Percentiles rank a stretch among this genome's conserved stretches.
phyloP scores from a whole-genome alignment of 2,888 invertebrate species.

The Epistrophe eligans region DNA sequence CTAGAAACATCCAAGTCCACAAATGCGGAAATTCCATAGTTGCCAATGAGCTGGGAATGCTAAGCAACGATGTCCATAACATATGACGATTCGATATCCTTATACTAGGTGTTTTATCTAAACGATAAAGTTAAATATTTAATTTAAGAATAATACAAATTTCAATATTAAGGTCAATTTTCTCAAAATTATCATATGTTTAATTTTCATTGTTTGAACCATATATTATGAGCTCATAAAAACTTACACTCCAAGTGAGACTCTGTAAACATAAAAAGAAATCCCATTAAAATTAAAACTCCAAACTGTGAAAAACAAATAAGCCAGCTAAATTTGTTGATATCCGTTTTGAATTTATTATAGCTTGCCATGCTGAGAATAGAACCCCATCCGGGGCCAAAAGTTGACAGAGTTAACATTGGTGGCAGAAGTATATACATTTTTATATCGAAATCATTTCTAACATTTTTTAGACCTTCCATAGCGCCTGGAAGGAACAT shows the following conservation, averaged over 20 bases:
- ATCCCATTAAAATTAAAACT: conserved; percentile 85
- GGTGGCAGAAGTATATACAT: conserved; percentile 37
- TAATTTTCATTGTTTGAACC: no score
- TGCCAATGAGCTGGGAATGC: conserved; percentile 38
- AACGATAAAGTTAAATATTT: no score
- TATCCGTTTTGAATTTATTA: conserved; percentile 88
- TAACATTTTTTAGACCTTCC: background rate
- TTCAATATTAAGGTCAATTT: no score
- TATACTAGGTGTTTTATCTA: no score
- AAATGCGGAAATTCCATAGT: conserved; percentile 32
- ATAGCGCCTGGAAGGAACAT: conserved; percentile 31
- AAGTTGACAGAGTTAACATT: conserved; percentile 21
- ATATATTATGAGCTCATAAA: no score
- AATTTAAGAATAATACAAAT: no score
- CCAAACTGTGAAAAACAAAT: conserved; percentile 79
- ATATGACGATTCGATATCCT: no score
- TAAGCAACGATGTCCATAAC: conserved; percentile 47
- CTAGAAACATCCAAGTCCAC: conserved; percentile 59
- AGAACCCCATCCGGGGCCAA: conserved; percentile 69
- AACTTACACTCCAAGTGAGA: conserved; percentile 84
- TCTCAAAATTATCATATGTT: no score
- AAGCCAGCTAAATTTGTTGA: conserved; percentile 83
- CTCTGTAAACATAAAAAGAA: conserved; percentile 88
- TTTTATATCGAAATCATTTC: background rate
- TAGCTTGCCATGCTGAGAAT: conserved; percentile 69